Percentiles rank a stretch among this genome's conserved stretches.
Evolutionary conservation across 1,140 invertebrate genomes (phyloP).

Genomic region (Lepidotrigona ventralis): DNA sequence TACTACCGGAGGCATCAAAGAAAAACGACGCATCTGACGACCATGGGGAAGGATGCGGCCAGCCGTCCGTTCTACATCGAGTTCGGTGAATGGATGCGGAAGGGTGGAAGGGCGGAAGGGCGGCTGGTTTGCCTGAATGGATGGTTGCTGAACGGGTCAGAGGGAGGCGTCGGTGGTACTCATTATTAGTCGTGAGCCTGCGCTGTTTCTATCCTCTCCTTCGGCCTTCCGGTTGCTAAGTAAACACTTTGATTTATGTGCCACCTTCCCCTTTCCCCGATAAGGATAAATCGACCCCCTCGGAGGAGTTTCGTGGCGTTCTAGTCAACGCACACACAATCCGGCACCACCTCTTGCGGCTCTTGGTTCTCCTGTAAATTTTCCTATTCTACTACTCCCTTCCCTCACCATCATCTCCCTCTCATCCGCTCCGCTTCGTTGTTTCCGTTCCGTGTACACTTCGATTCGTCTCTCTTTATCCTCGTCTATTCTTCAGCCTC

Average conservation of each 20-base stretch:
- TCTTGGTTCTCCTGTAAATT: slow-evolving; percentile 8
- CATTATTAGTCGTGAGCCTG: slow-evolving; percentile 68
- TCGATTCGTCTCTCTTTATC: slow-evolving; percentile 2
- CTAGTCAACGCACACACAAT: slow-evolving; percentile 53
- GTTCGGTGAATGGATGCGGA: slow-evolving; percentile 29
- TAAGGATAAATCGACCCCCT: slow-evolving; percentile 63
- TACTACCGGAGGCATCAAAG: slow-evolving; percentile 9
- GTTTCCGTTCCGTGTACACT: not conserved
- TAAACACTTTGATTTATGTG: slow-evolving; percentile 73
- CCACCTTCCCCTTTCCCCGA: slow-evolving; percentile 49
- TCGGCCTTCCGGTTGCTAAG: slow-evolving; percentile 45
- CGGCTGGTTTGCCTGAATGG: slow-evolving; percentile 38
- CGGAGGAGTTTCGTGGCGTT: slow-evolving; percentile 38
- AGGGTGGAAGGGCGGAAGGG: not conserved
- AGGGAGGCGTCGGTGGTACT: slow-evolving; percentile 50
- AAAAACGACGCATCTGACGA: slow-evolving; percentile 38
- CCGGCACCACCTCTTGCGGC: slow-evolving; percentile 5
- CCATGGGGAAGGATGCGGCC: slow-evolving; percentile 24
- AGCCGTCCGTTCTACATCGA: slow-evolving; percentile 31
- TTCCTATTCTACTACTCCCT: not conserved
- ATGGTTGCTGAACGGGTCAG: slow-evolving; percentile 34
- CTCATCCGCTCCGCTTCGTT: not conserved
- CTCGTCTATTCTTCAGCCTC: slow-evolving; percentile 17
- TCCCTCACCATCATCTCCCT: not conserved
- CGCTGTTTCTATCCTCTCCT: slow-evolving; percentile 11